Conservation (phyloP, 2,797 vertebrate genomes). For the Mus spretus region DNA sequence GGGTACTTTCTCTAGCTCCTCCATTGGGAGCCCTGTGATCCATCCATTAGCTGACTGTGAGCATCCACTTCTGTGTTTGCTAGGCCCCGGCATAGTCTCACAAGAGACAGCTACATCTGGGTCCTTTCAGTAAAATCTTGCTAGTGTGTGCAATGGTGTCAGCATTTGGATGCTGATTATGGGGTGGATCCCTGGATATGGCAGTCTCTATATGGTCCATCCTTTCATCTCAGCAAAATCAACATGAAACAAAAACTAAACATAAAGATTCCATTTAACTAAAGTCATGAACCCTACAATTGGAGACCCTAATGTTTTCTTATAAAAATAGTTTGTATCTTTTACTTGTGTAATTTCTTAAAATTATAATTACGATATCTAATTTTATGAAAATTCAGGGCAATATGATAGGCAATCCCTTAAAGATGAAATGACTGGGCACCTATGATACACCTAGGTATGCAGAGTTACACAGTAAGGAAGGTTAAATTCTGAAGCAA, state of each 20-base stretch:
- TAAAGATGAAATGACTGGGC: background rate
- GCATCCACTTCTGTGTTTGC: too few relatives aligned
- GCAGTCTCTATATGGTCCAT: too few relatives aligned
- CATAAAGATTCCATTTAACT: background rate
- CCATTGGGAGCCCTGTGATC: too few relatives aligned
- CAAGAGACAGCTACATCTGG: too few relatives aligned
- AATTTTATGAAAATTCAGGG: background rate
- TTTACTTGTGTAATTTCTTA: background rate
- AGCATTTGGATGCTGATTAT: too few relatives aligned
- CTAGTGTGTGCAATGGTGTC: too few relatives aligned
- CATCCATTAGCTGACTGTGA: too few relatives aligned
- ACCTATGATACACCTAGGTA: background rate
- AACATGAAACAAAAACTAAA: background rate
- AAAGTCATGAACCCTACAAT: background rate
- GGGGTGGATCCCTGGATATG: too few relatives aligned
- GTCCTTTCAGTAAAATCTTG: too few relatives aligned
- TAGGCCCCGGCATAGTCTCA: too few relatives aligned
- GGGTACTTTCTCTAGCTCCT: too few relatives aligned
- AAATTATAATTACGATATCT: constrained; percentile 17
- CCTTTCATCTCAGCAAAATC: too few relatives aligned
- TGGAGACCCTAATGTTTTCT: background rate
- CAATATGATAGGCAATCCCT: background rate
- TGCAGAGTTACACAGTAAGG: background rate
- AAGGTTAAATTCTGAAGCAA: background rate
- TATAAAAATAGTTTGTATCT: background rate